These are phyloP conservation scores for Eupleurogrammus muticus DNA, from an alignment of 2,797 vertebrate species.

Conservation along the genomic window DNA sequence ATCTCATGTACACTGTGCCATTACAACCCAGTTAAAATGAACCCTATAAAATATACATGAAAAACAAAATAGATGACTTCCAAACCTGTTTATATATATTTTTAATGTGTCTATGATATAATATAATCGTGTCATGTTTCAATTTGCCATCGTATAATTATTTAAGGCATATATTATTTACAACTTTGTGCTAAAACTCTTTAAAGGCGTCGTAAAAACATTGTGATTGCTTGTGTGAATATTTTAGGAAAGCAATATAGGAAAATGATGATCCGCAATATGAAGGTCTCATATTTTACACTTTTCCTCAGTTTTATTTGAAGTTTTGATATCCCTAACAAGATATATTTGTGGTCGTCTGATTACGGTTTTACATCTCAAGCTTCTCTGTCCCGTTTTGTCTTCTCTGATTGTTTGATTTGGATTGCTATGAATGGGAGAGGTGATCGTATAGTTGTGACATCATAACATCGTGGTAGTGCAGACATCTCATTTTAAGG, in stretches of 20 bases:
- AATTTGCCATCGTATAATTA: not conserved
- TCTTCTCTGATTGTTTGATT: no score
- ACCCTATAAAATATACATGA: not conserved
- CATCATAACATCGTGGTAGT: no score
- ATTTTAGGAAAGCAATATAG: not conserved
- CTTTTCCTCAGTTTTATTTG: no score
- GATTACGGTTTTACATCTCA: no score
- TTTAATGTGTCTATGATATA: not conserved
- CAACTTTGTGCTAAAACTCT: not conserved
- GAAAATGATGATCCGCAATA: not conserved
- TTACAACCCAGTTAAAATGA: constrained; percentile 7
- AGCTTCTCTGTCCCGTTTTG: no score
- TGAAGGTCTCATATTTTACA: no score
- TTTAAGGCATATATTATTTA: not conserved
- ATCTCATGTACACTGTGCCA: constrained; percentile 30
- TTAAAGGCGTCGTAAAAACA: not conserved
- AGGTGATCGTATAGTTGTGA: no score
- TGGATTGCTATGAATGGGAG: no score
- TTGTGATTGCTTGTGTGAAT: not conserved
- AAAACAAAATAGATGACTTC: not conserved
- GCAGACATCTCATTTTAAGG: no score
- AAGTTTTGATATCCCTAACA: no score
- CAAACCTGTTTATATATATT: not conserved
- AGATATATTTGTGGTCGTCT: no score
- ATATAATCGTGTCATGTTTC: not conserved